phyloP scores from a whole-genome alignment of 2,888 invertebrate species.

The Augochlorella aurata region DNA sequence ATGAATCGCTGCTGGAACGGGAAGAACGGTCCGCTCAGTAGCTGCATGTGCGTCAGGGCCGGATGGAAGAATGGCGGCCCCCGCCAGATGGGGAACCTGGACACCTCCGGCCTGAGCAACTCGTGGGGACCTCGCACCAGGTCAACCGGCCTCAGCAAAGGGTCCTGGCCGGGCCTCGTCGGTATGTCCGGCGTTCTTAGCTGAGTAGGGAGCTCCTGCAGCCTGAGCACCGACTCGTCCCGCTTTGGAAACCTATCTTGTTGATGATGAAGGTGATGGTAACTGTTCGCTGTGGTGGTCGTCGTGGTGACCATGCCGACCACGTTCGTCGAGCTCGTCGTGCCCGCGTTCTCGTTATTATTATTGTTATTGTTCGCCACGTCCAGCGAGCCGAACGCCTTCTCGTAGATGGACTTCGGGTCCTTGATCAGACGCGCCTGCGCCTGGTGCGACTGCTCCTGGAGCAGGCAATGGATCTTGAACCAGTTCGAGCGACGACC shows the following conservation, averaged over 20 bases:
- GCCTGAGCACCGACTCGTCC: conserved; percentile 68
- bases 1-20: conserved; percentile 78
- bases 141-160: conserved; percentile 67
- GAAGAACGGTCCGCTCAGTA: conserved; percentile 77
- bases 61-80: conserved; percentile 78
- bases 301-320: conserved; percentile 62
- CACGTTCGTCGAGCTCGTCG: conserved; percentile 48
- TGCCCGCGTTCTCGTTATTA: conserved; percentile 58
- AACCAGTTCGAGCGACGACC: conserved; percentile 96
- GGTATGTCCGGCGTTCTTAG: conserved; percentile 68
- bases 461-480: conserved; percentile 92
- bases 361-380: conserved; percentile 74
- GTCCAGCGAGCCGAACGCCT: conserved; percentile 76
- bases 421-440: conserved; percentile 75
- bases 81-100: conserved; percentile 78
- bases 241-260: conserved; percentile 70
- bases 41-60: conserved; percentile 77
- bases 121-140: conserved; percentile 70
- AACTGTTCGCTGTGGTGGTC: conserved; percentile 65
- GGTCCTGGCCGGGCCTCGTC: conserved; percentile 61
- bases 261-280: conserved; percentile 63
- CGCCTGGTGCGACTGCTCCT: conserved; percentile 82
- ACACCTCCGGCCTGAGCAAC: conserved; percentile 75
- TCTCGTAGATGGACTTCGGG: conserved; percentile 75
- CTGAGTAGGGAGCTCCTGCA: conserved; percentile 66